Percentiles rank a stretch among this genome's conserved stretches.
phyloP scores from a whole-genome alignment of 1,140 invertebrate genomes.

The Heliconius congener region DNA sequence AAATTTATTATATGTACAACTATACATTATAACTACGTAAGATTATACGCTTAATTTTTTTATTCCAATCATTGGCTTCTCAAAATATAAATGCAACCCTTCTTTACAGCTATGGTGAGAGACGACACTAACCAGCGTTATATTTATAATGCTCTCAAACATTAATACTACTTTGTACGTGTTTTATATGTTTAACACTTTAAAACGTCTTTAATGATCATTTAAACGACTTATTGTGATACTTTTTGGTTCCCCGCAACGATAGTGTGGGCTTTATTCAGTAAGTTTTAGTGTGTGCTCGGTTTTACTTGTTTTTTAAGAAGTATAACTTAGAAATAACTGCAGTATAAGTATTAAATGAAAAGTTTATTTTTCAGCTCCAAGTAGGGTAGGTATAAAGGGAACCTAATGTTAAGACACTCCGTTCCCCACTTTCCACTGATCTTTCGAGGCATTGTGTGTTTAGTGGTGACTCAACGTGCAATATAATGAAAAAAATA shows the following conservation, averaged over 20 bases:
- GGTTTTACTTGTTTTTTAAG: neutral
- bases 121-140: neutral
- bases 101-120: neutral
- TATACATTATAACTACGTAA: too few species aligned
- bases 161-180: conserved; percentile 27
- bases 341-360: too few species aligned
- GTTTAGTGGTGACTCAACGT: too few species aligned
- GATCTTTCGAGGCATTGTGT: neutral
- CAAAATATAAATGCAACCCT: conserved; percentile 12
- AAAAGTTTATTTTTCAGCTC: too few species aligned
- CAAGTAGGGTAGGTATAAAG: too few species aligned
- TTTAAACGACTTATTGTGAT: conserved; percentile 7
- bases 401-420: neutral
- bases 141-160: conserved; percentile 31
- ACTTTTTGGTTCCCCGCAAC: neutral
- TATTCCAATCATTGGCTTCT: neutral
- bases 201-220: conserved; percentile 19
- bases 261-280: neutral
- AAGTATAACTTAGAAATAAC: too few species aligned
- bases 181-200: conserved; percentile 21
- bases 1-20: too few species aligned
- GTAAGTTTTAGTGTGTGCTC: neutral
- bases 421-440: neutral
- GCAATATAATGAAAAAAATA: too few species aligned
- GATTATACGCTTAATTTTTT: neutral